Evolutionary conservation across 2,888 invertebrate genomes (phyloP).

Genomic region (Dynastes maya): DNA sequence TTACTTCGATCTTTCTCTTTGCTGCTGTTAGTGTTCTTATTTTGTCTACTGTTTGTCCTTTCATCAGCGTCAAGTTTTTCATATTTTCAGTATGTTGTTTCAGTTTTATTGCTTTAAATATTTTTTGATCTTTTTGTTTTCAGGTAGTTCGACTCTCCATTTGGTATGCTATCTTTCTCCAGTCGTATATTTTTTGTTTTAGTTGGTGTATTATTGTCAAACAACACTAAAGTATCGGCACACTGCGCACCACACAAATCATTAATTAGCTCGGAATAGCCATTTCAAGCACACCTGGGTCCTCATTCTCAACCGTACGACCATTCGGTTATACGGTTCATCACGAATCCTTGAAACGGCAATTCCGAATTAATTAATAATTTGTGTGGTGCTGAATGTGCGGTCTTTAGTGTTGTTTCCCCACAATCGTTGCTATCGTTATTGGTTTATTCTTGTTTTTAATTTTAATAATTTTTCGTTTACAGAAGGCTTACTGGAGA

Average conservation of each 20-base stretch:
- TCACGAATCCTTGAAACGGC: too few species aligned
- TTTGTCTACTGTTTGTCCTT: neutral
- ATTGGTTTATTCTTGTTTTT: neutral
- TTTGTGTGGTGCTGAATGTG: too few species aligned
- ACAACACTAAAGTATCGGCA: too few species aligned
- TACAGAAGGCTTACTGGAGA: too few species aligned
- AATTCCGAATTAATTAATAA: too few species aligned
- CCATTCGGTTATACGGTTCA: too few species aligned
- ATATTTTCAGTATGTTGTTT: neutral
- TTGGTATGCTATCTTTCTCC: neutral
- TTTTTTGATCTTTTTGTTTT: neutral
- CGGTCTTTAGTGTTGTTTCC: too few species aligned
- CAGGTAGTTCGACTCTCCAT: neutral
- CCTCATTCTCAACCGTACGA: too few species aligned
- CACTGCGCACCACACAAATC: too few species aligned
- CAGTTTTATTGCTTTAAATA: neutral
- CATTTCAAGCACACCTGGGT: too few species aligned
- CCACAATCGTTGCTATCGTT: too few species aligned
- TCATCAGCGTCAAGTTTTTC: neutral
- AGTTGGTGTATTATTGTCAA: neutral
- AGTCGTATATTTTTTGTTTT: neutral
- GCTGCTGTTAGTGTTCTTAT: neutral
- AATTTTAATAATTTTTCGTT: neutral
- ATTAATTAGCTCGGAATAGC: too few species aligned
- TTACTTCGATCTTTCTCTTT: neutral